Conservation (phyloP, 2,888 invertebrate species). For the Dynastes tityus region DNA sequence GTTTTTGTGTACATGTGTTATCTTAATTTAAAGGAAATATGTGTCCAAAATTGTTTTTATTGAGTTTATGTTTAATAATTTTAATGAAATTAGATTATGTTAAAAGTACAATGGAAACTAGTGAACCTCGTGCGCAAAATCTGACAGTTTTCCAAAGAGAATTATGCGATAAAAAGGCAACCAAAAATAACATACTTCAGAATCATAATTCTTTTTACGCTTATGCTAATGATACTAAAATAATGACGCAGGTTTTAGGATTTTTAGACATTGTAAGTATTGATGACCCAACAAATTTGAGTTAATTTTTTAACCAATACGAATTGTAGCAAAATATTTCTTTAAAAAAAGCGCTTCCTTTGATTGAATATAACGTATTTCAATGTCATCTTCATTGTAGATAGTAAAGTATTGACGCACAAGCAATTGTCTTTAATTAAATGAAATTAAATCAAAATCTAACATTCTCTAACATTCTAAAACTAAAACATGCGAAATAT, state of each 20-base stretch:
- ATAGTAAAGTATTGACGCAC: too few species aligned
- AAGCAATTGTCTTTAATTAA: too few species aligned
- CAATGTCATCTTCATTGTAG: too few species aligned
- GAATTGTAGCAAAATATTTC: too few species aligned
- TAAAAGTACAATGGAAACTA: background rate
- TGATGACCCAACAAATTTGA: background rate
- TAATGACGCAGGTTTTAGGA: constrained; percentile 31
- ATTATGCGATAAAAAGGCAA: constrained; percentile 28
- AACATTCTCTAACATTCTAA: too few species aligned
- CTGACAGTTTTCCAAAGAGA: constrained; percentile 28
- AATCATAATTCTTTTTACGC: constrained; percentile 27
- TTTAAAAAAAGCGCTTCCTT: too few species aligned
- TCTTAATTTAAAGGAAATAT: background rate
- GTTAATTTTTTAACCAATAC: background rate
- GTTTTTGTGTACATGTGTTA: background rate
- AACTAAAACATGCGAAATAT: too few species aligned
- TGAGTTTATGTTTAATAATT: background rate
- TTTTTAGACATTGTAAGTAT: constrained; percentile 39
- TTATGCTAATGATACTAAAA: constrained; percentile 16
- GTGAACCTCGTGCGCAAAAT: constrained; percentile 4
- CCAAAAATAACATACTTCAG: constrained; percentile 26
- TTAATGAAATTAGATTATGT: background rate
- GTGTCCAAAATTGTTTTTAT: background rate
- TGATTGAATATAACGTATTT: too few species aligned
- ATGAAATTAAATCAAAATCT: too few species aligned